Percentiles rank a stretch among this genome's conserved stretches.
Evolutionary conservation across 2,113 vertebrate genomes (phyloP).

Genomic region (Sterna hirundo): DNA sequence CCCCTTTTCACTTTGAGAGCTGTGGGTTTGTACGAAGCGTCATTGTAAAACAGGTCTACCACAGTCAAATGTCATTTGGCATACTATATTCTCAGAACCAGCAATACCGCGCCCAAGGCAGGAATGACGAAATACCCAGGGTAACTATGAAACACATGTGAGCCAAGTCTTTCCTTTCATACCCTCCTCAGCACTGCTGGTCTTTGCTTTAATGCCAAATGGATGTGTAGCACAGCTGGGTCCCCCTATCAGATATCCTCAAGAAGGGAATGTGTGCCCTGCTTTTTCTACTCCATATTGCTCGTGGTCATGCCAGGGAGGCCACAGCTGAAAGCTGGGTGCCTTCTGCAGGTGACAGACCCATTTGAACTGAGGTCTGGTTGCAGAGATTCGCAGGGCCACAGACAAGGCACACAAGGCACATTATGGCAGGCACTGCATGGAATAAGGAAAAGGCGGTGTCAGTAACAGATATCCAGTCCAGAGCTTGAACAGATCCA

Average conservation of each 20-base stretch:
- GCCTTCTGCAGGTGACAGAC: neutral
- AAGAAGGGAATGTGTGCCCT: neutral
- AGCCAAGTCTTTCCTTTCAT: neutral
- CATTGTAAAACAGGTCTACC: conserved; percentile 17
- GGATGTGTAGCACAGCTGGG: neutral
- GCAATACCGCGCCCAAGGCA: neutral
- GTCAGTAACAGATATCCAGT: neutral
- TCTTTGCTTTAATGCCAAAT: neutral
- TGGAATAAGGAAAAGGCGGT: neutral
- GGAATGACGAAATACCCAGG: neutral
- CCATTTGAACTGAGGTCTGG: neutral
- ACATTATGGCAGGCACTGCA: neutral
- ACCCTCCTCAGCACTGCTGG: neutral
- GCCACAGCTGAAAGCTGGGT: neutral
- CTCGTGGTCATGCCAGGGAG: rapidly evolving
- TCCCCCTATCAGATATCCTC: neutral
- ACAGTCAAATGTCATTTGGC: conserved; percentile 48
- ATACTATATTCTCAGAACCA: conserved; percentile 32
- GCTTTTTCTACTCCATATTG: neutral
- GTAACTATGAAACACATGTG: neutral
- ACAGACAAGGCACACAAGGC: neutral
- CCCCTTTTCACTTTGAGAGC: conserved; percentile 15
- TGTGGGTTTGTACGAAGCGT: neutral
- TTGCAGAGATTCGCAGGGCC: neutral
- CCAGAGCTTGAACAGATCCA: neutral